Evolutionary conservation across 2,888 invertebrate species (phyloP).

Genomic region (Phytoseiulus persimilis): DNA sequence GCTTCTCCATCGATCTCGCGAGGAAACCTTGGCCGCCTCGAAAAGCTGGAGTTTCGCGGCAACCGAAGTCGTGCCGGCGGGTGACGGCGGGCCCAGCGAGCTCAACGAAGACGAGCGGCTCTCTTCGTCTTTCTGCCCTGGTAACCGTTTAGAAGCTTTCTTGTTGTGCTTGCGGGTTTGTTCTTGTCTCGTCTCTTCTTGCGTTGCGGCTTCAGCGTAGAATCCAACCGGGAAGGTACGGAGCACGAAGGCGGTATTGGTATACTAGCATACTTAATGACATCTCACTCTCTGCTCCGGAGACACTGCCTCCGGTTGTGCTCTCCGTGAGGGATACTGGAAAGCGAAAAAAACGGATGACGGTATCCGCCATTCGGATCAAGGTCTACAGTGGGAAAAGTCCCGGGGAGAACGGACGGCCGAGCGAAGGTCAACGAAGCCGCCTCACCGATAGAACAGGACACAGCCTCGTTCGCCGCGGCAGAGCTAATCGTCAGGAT

Average conservation of each 20-base stretch:
- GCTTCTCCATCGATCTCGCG: slow-evolving; percentile 49
- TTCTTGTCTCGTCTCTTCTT: not conserved
- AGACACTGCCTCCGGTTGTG: slow-evolving; percentile 30
- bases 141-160: not conserved
- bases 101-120: slow-evolving; percentile 17
- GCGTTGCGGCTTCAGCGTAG: not conserved
- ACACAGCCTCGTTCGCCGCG: no score
- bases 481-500: no score
- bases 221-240: slow-evolving; percentile 20
- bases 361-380: no score
- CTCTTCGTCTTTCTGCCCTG: not conserved
- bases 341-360: not conserved
- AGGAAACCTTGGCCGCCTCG: slow-evolving; percentile 40
- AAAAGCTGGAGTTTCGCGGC: slow-evolving; percentile 32
- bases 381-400: no score
- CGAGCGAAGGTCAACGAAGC: not conserved
- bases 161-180: slow-evolving; percentile 11
- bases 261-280: slow-evolving; percentile 21
- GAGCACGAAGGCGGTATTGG: slow-evolving; percentile 31
- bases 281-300: slow-evolving; percentile 36
- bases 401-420: no score
- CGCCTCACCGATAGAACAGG: not conserved
- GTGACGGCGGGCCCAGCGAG: slow-evolving; percentile 15
- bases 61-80: not conserved
- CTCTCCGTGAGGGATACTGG: slow-evolving; percentile 28